Conservation (phyloP, 1,140 invertebrate species). For the Drosophila mojavensis region DNA sequence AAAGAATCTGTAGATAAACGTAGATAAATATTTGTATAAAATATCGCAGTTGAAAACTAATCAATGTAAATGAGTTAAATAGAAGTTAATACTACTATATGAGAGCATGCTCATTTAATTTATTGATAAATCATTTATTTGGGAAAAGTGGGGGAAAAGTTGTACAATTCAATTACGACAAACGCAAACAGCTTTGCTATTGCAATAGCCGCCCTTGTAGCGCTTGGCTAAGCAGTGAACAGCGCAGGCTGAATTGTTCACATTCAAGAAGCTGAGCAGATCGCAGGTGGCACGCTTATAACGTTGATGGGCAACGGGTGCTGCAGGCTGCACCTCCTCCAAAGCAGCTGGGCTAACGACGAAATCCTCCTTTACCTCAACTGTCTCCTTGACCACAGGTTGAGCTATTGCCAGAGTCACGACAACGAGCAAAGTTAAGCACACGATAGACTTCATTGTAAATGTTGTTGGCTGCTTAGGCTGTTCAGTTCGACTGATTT, state of each 20-base stretch:
- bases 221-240: constrained; percentile 58
- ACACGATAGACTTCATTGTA: constrained; percentile 31
- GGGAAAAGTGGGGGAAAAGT: too few species aligned
- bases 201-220: constrained; percentile 68
- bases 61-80: too few species aligned
- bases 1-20: too few species aligned
- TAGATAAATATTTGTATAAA: too few species aligned
- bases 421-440: constrained; percentile 11
- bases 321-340: neutral
- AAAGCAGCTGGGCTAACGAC: neutral
- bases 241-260: constrained; percentile 66
- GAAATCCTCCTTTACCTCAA: neutral
- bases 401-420: neutral
- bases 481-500: neutral
- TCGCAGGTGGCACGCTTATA: constrained; percentile 77
- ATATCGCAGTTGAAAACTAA: too few species aligned
- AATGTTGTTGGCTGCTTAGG: neutral
- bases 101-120: too few species aligned
- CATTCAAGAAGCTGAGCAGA: constrained; percentile 57
- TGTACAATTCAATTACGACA: constrained; percentile 46
- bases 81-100: too few species aligned
- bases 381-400: too few species aligned
- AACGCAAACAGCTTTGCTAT: constrained; percentile 56
- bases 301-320: constrained; percentile 19
- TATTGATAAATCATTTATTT: too few species aligned